These are phyloP conservation scores for Drosophila pectinifera DNA, from an alignment of 1,140 invertebrate species.

Conservation along the genomic window DNA sequence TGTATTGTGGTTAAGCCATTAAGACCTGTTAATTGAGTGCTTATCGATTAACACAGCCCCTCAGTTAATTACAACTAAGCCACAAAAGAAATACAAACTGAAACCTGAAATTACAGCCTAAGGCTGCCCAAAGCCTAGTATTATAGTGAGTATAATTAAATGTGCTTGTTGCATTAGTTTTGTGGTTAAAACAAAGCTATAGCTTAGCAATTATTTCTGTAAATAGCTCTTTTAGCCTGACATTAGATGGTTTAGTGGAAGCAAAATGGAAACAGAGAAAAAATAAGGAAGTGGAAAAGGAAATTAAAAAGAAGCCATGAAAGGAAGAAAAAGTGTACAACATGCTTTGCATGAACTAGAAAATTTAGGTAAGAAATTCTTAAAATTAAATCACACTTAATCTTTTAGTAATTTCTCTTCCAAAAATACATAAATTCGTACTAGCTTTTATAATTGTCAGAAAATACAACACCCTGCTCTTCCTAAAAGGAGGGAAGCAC, in stretches of 20 bases:
- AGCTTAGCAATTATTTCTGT: conserved; percentile 1
- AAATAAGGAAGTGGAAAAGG: too few relatives aligned
- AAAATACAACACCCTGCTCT: conserved; percentile 1
- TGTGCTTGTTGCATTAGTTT: conserved; percentile 9
- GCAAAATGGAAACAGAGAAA: neutral
- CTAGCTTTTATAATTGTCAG: conserved; percentile 23
- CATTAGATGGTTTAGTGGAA: neutral
- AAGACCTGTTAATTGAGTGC: conserved; percentile 76
- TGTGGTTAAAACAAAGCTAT: neutral
- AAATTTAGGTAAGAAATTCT: neutral
- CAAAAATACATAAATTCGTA: neutral
- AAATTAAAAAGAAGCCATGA: too few relatives aligned
- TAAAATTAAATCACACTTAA: conserved; percentile 2
- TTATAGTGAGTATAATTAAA: conserved; percentile 38
- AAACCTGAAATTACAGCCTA: conserved; percentile 35
- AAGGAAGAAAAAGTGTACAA: neutral
- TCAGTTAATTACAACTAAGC: conserved; percentile 49
- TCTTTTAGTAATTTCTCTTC: neutral
- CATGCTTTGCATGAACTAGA: neutral
- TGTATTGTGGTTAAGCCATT: conserved; percentile 57
- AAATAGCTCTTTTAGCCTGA: neutral
- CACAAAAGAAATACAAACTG: conserved; percentile 31
- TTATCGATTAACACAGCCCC: conserved; percentile 67
- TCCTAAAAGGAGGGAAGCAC: conserved; percentile 1
- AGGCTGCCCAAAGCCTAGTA: neutral